These are phyloP conservation scores for Noturus placidus DNA, from an alignment of 2,113 vertebrate genomes.

Conservation along the genomic window DNA sequence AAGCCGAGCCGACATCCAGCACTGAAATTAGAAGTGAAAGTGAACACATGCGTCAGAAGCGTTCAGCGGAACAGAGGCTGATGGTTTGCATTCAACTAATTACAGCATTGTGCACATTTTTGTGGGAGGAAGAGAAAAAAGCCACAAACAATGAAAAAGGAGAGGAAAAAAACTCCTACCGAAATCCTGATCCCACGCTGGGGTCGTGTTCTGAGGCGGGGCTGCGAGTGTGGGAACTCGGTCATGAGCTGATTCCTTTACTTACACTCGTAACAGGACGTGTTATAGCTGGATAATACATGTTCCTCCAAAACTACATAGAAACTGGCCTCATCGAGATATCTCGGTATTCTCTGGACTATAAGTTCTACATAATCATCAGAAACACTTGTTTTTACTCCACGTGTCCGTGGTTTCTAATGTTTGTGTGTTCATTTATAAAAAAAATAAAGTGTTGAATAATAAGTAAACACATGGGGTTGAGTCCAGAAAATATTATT, in stretches of 20 bases:
- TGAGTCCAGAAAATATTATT: no score
- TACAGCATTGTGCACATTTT: conserved; percentile 6
- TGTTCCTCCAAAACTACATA: not conserved
- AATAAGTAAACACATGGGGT: no score
- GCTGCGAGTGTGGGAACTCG: conserved; percentile 8
- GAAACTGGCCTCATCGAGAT: not conserved
- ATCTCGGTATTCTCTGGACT: not conserved
- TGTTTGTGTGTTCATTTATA: not conserved
- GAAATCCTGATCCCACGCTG: not conserved
- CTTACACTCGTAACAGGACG: not conserved
- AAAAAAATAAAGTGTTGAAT: no score
- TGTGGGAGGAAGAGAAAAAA: conserved; percentile 7
- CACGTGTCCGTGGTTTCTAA: not conserved
- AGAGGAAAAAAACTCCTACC: not conserved
- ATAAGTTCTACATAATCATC: not conserved
- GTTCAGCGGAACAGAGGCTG: not conserved
- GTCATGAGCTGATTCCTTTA: not conserved
- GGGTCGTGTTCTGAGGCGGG: not conserved
- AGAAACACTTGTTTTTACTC: no score
- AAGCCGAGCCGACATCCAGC: not conserved
- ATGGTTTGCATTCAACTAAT: not conserved
- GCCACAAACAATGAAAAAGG: conserved; percentile 5
- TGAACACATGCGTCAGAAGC: not conserved
- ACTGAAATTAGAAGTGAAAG: not conserved
- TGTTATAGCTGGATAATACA: not conserved